A percentile compares a stretch with the other conserved stretches of the same genome.
Conservation (phyloP, 2,797 vertebrate genomes). For the Acipenser oxyrinchus region DNA sequence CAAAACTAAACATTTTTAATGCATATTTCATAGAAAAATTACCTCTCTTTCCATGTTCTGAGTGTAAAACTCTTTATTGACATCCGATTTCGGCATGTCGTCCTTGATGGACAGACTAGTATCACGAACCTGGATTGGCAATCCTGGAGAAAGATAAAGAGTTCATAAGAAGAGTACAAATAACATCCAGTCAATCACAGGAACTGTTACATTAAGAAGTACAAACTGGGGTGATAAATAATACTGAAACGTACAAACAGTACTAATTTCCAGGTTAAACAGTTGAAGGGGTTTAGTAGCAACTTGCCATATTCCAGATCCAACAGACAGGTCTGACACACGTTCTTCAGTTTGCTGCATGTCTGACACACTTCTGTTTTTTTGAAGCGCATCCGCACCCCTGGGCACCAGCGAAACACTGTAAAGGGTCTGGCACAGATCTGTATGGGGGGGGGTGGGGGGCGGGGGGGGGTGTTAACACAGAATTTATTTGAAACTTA, state of each 20-base stretch:
- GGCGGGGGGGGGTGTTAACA: no score
- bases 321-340: slow-evolving; percentile 93
- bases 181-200: no score
- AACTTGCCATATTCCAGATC: slow-evolving; percentile 89
- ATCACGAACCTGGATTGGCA: slow-evolving; percentile 96
- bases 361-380: slow-evolving; percentile 98
- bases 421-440: slow-evolving; percentile 96
- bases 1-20: no score
- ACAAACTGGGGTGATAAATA: no score
- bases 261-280: background rate
- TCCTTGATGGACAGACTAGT: slow-evolving; percentile 88
- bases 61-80: slow-evolving; percentile 97
- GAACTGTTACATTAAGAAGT: no score
- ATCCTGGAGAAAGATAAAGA: slow-evolving; percentile 52
- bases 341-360: slow-evolving; percentile 97
- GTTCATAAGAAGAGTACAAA: slow-evolving; percentile 7
- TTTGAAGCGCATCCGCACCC: slow-evolving; percentile 96
- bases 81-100: slow-evolving; percentile 91
- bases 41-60: slow-evolving; percentile 98
- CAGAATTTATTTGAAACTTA: no score
- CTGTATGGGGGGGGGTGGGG: slow-evolving; percentile 42
- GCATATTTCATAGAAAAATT: background rate
- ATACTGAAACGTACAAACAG: no score
- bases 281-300: background rate
- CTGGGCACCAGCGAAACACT: slow-evolving; percentile 95